Evolutionary conservation across 2,113 vertebrate genomes (phyloP).

Genomic region (Pollimyrus isidori): DNA sequence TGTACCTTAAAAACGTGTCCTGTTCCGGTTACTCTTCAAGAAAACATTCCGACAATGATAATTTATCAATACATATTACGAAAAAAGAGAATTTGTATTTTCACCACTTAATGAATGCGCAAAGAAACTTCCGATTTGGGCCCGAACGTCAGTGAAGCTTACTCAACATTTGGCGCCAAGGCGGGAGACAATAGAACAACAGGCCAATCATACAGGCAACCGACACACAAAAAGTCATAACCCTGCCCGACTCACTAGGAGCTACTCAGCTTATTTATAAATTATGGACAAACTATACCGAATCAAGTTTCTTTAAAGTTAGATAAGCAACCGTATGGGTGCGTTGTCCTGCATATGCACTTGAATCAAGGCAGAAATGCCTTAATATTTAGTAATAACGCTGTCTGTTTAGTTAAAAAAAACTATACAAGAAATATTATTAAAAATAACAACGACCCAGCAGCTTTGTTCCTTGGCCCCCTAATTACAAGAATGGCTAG

Average conservation of each 20-base stretch:
- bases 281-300: background rate
- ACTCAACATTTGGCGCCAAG: slow-evolving; percentile 24
- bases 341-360: background rate
- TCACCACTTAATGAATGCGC: background rate
- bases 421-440: background rate
- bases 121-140: background rate
- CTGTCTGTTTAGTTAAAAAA: background rate
- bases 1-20: background rate
- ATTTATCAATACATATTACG: background rate
- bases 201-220: too few relatives aligned
- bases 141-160: background rate
- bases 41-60: background rate
- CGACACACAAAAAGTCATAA: background rate
- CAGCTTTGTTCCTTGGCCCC: background rate
- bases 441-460: background rate
- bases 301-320: background rate
- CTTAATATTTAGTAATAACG: background rate
- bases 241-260: background rate
- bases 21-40: background rate
- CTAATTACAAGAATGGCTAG: background rate
- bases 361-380: background rate
- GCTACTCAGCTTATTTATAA: background rate
- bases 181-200: background rate
- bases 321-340: background rate
- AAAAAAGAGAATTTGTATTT: background rate